phyloP scores from a whole-genome alignment of 2,888 invertebrate species.

The Clanis bilineata region DNA sequence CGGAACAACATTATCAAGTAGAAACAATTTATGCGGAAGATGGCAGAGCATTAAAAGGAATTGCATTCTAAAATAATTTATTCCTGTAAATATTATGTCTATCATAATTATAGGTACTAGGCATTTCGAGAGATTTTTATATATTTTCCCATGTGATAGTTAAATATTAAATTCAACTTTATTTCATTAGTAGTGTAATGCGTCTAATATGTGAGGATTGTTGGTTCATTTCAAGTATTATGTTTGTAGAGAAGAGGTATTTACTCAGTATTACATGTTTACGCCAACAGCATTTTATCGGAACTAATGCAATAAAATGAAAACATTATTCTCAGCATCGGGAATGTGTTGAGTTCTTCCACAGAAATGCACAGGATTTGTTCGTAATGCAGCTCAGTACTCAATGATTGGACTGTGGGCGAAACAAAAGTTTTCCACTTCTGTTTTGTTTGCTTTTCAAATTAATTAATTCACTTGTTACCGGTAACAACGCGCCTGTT shows the following conservation, averaged over 20 bases:
- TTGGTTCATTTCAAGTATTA: neutral
- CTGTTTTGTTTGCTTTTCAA: slow-evolving; percentile 54
- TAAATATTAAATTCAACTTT: neutral
- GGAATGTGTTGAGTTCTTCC: slow-evolving; percentile 2
- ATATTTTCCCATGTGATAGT: neutral
- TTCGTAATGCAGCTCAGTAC: slow-evolving; percentile 31
- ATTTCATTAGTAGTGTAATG: neutral
- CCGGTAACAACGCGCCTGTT: slow-evolving; percentile 35
- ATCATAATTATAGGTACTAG: no score
- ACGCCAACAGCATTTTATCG: neutral
- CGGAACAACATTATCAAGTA: neutral
- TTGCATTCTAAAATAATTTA: neutral
- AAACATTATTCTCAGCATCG: slow-evolving; percentile 3
- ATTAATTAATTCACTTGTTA: slow-evolving; percentile 58
- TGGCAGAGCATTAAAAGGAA: neutral
- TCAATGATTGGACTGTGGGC: slow-evolving; percentile 35
- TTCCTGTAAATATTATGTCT: no score
- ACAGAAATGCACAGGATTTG: slow-evolving; percentile 10
- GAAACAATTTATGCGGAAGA: neutral
- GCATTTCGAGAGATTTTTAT: neutral
- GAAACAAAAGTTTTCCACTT: slow-evolving; percentile 44
- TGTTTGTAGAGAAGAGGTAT: neutral
- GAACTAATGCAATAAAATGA: slow-evolving; percentile 12
- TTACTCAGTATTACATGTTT: neutral
- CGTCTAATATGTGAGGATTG: neutral